Evolutionary conservation across 2,113 vertebrate species (phyloP), one percentile per base, ranked within the genome.

Genomic region (Anas platyrhynchos): DNA sequence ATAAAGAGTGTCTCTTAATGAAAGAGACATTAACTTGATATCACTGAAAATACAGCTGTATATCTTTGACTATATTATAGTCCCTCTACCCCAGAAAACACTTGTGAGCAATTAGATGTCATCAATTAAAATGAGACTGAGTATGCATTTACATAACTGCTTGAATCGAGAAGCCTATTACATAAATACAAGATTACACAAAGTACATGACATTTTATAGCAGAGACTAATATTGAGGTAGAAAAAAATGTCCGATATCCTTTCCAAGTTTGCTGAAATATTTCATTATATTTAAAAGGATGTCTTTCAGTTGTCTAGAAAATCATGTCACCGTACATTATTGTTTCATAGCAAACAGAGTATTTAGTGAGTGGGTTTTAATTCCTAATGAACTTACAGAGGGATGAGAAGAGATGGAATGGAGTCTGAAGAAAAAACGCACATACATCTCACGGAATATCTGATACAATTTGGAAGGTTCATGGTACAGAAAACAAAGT

Each of bases 381-480:
- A 59, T 56, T 96, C 84, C 92, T 89, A 73, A 88, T 56, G 79
- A 97, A 98, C 98, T 99, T 98, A 99, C 99, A 93, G 99, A 99
- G 58, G 98, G 97, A 95, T 99, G 99, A 82, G 99, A 99, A 93
- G 99, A 99, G 96, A 99, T 99, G 91, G 99, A 99, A 98, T 99
- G 99, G 43, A 99, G 97, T 92, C 99, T 98, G 98, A 99, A 99
- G 98, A 99, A 99, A 98, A 99, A 99, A 88, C 99, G 99, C 85
- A 99, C 97, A 81, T 99, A 99, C 99, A 99, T 99, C 98, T 99
- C 99, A 90, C 98, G 98, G 98, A 99, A 99, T 65, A 99, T 98
- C 89, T 98, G 98, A 98, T 99, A 99, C 78, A 99, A 95, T 97
- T 98, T 99, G 96, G 99, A 99, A 17, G 99, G 99, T 95, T 99